Evolutionary conservation across 2,113 vertebrate species (phyloP).

Genomic region (Anolis sagrei): DNA sequence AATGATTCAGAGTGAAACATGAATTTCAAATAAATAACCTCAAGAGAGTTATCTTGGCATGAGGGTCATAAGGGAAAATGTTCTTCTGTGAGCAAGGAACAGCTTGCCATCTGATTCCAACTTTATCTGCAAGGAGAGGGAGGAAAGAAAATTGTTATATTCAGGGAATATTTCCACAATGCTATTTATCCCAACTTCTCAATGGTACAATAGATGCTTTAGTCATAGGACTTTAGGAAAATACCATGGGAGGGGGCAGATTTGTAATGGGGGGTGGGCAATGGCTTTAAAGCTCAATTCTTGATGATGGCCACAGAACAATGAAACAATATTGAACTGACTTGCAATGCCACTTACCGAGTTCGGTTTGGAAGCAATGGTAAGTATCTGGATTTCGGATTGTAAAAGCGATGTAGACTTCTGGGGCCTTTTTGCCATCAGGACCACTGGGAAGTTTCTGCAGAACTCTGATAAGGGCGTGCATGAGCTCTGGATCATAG

Average conservation of each 20-base stretch:
- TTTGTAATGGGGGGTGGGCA: no score
- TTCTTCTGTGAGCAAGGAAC: conserved; percentile 60
- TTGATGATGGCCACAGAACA: no score
- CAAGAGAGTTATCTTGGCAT: conserved; percentile 76
- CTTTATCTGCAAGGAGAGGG: conserved; percentile 74
- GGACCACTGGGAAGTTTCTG: conserved; percentile 66
- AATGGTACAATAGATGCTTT: no score
- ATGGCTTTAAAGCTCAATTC: no score
- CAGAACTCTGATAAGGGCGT: conserved; percentile 77
- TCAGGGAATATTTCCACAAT: neutral
- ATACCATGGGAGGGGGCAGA: no score
- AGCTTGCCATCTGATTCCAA: conserved; percentile 76
- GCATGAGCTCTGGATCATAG: conserved; percentile 83
- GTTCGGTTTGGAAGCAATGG: conserved; percentile 78
- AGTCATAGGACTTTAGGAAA: no score
- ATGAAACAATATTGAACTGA: no score
- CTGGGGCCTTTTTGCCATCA: conserved; percentile 30
- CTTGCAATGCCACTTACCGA: conserved; percentile 76
- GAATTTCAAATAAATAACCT: conserved; percentile 65
- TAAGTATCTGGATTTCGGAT: conserved; percentile 87
- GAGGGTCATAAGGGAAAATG: conserved; percentile 78
- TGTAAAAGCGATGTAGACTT: conserved; percentile 83
- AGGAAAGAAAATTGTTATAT: neutral
- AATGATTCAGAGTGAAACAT: no score
- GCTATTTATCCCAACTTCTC: no score